Conservation (phyloP, 2,113 vertebrate genomes). For the Ochotona curzoniae region DNA sequence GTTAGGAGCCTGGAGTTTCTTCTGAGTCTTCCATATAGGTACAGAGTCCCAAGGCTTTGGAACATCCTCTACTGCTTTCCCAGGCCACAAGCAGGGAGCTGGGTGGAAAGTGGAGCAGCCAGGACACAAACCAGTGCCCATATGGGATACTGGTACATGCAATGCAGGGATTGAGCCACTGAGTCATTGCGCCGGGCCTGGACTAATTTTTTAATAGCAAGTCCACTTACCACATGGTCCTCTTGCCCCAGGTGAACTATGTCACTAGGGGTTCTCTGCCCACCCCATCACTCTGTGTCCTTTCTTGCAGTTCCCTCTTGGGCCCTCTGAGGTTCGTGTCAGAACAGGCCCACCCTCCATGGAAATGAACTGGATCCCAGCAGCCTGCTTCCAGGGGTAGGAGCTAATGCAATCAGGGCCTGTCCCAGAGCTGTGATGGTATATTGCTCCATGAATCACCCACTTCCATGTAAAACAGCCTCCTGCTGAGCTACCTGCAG, state of each 20-base stretch:
- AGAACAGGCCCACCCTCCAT: not conserved
- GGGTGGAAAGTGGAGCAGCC: no score
- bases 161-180: no score
- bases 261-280: fast-evolving
- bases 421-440: not conserved
- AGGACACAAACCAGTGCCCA: no score
- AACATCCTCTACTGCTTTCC: no score
- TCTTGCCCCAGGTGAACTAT: not conserved
- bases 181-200: not conserved
- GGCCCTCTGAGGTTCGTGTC: not conserved
- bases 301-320: not conserved
- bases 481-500: no score
- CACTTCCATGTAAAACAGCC: not conserved
- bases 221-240: not conserved
- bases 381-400: not conserved
- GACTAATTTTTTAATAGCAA: not conserved
- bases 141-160: no score
- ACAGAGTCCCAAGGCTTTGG: no score
- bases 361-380: conserved; percentile 20
- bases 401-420: conserved; percentile 40
- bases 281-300: fast-evolving
- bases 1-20: no score
- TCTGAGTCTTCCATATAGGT: no score
- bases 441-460: conserved; percentile 58
- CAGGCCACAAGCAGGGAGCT: no score